Evolutionary conservation across 2,888 invertebrate species (phyloP).

Genomic region (Pyrocoelia pectoralis): DNA sequence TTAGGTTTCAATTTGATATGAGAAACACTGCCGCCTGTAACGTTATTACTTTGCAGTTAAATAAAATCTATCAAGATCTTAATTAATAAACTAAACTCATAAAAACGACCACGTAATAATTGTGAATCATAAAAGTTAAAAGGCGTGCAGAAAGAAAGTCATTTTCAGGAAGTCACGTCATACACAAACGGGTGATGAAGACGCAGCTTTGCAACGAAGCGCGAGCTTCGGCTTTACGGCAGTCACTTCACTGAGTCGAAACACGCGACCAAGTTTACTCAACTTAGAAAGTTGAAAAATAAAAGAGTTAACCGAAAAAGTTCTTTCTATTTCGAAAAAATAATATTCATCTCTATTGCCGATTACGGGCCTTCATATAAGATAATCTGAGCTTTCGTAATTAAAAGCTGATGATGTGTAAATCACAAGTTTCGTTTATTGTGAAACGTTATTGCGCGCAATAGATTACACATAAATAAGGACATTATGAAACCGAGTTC

Average conservation of each 20-base stretch:
- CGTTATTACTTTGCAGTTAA: background rate
- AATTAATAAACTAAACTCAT: conserved; percentile 27
- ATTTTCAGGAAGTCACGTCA: conserved; percentile 42
- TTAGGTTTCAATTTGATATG: no score
- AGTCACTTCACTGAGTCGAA: conserved; percentile 40
- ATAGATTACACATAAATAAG: conserved; percentile 28
- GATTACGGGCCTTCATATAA: background rate
- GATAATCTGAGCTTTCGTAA: background rate
- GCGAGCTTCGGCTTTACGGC: conserved; percentile 35
- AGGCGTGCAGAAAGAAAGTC: conserved; percentile 38
- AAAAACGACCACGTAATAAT: conserved; percentile 25
- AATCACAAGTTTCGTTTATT: conserved; percentile 9
- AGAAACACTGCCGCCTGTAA: no score
- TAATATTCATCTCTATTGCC: background rate
- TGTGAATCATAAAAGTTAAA: conserved; percentile 33
- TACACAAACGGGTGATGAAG: conserved; percentile 40
- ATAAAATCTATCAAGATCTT: background rate
- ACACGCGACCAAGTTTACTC: conserved; percentile 38
- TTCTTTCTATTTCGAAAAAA: conserved; percentile 10
- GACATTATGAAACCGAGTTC: conserved; percentile 15
- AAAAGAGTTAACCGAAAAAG: conserved; percentile 23
- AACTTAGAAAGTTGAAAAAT: conserved; percentile 28
- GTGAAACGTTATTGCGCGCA: conserved; percentile 3
- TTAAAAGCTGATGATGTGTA: background rate
- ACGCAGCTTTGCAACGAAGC: conserved; percentile 40